Evolutionary conservation across 2,113 vertebrate genomes (phyloP).

Genomic region (Penelope pileata): DNA sequence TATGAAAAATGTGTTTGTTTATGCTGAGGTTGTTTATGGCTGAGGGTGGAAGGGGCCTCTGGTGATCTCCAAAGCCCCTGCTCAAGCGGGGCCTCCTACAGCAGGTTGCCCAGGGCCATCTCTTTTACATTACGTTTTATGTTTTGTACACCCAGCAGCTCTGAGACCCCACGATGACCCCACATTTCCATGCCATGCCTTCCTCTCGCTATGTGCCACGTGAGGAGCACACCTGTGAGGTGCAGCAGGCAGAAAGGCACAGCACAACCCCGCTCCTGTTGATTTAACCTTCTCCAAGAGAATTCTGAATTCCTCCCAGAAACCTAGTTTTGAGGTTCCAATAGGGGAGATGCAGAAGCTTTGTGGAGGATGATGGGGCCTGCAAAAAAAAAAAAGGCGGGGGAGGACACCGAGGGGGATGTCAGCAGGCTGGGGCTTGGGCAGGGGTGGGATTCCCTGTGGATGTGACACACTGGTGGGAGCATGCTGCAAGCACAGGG

Average conservation of each 20-base stretch:
- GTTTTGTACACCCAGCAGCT: background rate
- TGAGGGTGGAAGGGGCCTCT: background rate
- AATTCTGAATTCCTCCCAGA: background rate
- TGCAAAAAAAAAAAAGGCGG: too few species aligned
- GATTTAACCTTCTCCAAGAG: background rate
- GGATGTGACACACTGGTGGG: background rate
- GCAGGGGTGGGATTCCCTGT: background rate
- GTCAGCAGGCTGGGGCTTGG: background rate
- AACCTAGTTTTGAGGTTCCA: accelerated
- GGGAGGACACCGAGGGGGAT: background rate
- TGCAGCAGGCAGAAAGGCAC: background rate
- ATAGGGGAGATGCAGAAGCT: background rate
- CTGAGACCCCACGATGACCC: background rate
- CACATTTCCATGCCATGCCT: background rate
- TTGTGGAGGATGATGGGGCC: background rate
- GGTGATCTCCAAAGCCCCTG: background rate
- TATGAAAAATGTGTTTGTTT: background rate
- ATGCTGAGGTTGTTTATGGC: background rate
- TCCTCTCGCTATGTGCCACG: accelerated
- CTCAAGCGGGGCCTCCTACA: background rate
- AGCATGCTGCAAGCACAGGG: accelerated
- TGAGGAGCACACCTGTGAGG: background rate
- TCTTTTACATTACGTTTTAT: background rate
- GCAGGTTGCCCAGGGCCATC: background rate
- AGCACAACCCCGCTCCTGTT: background rate